Conservation (phyloP, 1,140 invertebrate species). For the Protaetia brevitarsis region DNA sequence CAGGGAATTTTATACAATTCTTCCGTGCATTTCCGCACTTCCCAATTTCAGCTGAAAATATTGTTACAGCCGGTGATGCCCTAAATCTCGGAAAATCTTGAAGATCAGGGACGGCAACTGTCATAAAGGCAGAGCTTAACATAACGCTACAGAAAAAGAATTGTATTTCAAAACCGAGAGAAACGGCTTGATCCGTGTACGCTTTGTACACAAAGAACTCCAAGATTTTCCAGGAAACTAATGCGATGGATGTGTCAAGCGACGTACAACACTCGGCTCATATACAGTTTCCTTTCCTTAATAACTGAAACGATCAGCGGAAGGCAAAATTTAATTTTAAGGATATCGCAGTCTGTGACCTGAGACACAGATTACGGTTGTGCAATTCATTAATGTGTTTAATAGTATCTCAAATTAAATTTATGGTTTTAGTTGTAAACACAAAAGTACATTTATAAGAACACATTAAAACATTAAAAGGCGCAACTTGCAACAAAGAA, state of each 20-base stretch:
- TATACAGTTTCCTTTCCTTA: neutral
- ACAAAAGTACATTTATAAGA: too few relatives aligned
- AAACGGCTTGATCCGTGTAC: neutral
- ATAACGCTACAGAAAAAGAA: conserved; percentile 8
- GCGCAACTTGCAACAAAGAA: too few relatives aligned
- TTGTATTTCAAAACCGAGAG: conserved; percentile 21
- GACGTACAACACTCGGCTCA: neutral
- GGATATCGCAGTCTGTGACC: neutral
- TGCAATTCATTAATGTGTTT: too few relatives aligned
- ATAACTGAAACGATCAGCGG: neutral
- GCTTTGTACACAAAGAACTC: conserved; percentile 6
- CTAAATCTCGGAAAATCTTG: neutral
- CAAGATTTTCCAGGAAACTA: conserved; percentile 8
- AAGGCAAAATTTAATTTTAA: neutral
- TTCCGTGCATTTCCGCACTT: too few relatives aligned
- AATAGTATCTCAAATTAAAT: too few relatives aligned
- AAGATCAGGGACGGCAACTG: conserved; percentile 9
- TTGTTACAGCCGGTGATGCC: neutral
- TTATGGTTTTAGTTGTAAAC: too few relatives aligned
- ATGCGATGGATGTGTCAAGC: conserved; percentile 14
- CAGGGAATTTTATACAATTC: too few relatives aligned
- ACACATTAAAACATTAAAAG: too few relatives aligned
- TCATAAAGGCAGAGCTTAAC: conserved; percentile 18
- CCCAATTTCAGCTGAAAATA: neutral
- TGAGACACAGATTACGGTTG: too few relatives aligned